These are phyloP conservation scores for Misgurnus mizolepis DNA, from an alignment of 2,113 vertebrate genomes.

Conservation along the genomic window DNA sequence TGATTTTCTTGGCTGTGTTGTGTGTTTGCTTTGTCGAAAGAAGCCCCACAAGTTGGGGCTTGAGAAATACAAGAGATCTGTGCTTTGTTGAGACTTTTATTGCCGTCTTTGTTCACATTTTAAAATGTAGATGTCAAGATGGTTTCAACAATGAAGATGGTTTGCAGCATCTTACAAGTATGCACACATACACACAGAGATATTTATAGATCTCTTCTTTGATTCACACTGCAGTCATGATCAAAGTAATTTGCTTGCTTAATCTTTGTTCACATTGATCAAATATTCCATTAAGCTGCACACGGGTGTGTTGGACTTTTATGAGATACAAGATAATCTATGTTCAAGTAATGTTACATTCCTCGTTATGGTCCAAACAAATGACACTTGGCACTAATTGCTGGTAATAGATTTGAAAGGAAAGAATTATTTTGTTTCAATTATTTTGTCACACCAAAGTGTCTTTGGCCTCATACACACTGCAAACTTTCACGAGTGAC, in stretches of 20 bases:
- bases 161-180: neutral
- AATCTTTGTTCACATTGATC: slow-evolving; percentile 55
- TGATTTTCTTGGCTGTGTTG: slow-evolving; percentile 24
- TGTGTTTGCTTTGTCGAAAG: slow-evolving; percentile 32
- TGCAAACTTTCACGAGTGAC: too few species aligned
- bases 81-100: slow-evolving; percentile 22
- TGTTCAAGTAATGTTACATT: slow-evolving; percentile 62
- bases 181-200: neutral
- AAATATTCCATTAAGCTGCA: slow-evolving; percentile 65
- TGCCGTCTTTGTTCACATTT: neutral
- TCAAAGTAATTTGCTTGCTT: slow-evolving; percentile 44
- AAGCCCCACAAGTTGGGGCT: slow-evolving; percentile 1
- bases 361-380: slow-evolving; percentile 56
- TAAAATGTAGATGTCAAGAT: neutral
- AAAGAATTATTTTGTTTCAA: neutral
- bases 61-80: slow-evolving; percentile 18
- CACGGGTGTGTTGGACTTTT: slow-evolving; percentile 47
- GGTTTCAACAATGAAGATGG: neutral
- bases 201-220: neutral
- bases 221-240: neutral
- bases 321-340: slow-evolving; percentile 63
- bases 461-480: too few species aligned
- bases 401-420: slow-evolving; percentile 26
- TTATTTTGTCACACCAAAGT: neutral
- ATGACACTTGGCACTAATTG: slow-evolving; percentile 43